A percentile compares a stretch with the other conserved stretches of the same genome.
phyloP scores from a whole-genome alignment of 1,140 invertebrate species.

The Cephus cinctus region DNA sequence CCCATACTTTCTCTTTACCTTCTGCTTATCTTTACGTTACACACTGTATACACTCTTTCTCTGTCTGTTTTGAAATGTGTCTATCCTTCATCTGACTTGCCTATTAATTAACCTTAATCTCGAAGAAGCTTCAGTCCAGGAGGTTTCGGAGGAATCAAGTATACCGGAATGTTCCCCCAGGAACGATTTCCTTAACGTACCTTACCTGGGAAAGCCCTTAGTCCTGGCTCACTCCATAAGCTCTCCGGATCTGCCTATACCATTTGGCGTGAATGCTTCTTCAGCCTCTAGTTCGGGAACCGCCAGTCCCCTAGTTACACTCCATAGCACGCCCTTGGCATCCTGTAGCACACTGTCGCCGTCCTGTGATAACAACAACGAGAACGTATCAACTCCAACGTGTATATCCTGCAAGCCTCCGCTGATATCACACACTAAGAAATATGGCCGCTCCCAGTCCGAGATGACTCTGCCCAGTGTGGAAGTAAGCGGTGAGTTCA shows the following conservation, averaged over 20 bases:
- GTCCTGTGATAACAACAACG: not conserved
- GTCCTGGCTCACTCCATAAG: slow-evolving; percentile 44
- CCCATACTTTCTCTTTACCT: slow-evolving; percentile 24
- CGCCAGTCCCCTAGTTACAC: slow-evolving; percentile 27
- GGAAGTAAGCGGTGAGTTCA: slow-evolving; percentile 43
- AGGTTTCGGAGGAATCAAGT: no score
- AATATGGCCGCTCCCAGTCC: slow-evolving; percentile 45
- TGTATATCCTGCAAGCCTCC: not conserved
- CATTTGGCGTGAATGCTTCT: slow-evolving; percentile 25
- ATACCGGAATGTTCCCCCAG: no score
- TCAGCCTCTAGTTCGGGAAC: slow-evolving; percentile 11
- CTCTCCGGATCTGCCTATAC: slow-evolving; percentile 49
- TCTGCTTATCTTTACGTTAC: slow-evolving; percentile 21
- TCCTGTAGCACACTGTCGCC: slow-evolving; percentile 22
- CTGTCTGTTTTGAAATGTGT: slow-evolving; percentile 18
- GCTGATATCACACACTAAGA: slow-evolving; percentile 22
- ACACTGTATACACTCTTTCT: slow-evolving; percentile 24
- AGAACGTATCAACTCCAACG: not conserved
- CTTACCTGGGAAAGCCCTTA: slow-evolving; percentile 32
- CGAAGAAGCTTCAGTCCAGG: no score
- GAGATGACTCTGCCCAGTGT: slow-evolving; percentile 38
- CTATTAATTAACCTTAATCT: no score
- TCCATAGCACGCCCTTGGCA: slow-evolving; percentile 31
- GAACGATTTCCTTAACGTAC: no score
- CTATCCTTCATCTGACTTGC: no score